phyloP scores from a whole-genome alignment of 2,888 invertebrate species.

The Camptogramma bilineatum region DNA sequence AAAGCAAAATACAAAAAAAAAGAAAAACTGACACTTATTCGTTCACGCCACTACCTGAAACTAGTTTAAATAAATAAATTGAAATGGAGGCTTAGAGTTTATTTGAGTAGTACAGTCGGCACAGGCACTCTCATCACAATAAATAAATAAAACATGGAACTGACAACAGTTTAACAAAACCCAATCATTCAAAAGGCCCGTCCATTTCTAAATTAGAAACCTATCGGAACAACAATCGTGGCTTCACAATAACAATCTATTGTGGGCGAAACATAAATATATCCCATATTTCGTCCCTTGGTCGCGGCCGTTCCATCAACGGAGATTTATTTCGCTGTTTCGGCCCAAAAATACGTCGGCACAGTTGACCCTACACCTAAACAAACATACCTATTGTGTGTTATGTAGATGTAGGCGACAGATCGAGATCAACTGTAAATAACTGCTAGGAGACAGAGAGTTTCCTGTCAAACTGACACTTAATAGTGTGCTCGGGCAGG shows the following conservation, averaged over 20 bases:
- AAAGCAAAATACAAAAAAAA: not conserved
- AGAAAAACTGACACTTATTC: not conserved
- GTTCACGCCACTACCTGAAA: conserved; percentile 5
- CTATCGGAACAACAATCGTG: conserved; percentile 47
- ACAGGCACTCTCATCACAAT: conserved; percentile 33
- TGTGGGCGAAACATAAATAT: conserved; percentile 47
- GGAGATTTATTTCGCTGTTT: conserved; percentile 46
- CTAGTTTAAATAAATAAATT: conserved; percentile 27
- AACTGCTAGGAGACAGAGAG: conserved; percentile 74
- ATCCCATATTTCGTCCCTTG: conserved; percentile 47
- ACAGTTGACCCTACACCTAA: conserved; percentile 50
- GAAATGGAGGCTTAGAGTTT: conserved; percentile 22
- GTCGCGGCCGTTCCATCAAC: conserved; percentile 45
- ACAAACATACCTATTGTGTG: conserved; percentile 49
- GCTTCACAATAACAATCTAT: conserved; percentile 48
- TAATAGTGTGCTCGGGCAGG: conserved; percentile 59
- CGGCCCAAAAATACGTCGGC: conserved; percentile 46
- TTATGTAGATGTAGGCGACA: conserved; percentile 54
- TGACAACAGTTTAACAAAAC: conserved; percentile 41
- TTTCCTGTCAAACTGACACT: conserved; percentile 77
- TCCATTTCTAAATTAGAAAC: conserved; percentile 48
- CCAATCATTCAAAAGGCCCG: conserved; percentile 43
- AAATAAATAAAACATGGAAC: conserved; percentile 35
- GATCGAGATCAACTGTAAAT: conserved; percentile 80
- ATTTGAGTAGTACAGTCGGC: conserved; percentile 19